Evolutionary conservation across 2,113 vertebrate species (phyloP).

Genomic region (Tychaedon coryphoeus): DNA sequence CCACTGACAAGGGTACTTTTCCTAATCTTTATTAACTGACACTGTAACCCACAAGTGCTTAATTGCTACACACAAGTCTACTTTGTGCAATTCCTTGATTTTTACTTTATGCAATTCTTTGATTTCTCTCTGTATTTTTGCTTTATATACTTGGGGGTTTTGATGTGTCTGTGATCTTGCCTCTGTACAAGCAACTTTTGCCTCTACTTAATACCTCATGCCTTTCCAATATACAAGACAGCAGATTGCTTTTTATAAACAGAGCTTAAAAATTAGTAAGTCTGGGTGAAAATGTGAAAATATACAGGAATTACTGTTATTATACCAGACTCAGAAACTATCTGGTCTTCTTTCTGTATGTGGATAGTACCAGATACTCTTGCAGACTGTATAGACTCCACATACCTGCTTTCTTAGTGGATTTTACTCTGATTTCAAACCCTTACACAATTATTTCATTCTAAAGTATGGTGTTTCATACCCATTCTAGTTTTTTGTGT

Average conservation of each 20-base stretch:
- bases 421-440: background rate
- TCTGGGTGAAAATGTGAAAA: background rate
- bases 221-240: background rate
- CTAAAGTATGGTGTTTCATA: background rate
- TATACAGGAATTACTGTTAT: background rate
- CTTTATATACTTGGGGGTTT: background rate
- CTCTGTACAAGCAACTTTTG: background rate
- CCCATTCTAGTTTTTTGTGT: background rate
- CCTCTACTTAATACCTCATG: background rate
- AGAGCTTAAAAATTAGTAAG: background rate
- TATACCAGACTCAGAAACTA: background rate
- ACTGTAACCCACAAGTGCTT: background rate
- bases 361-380: background rate
- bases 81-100: background rate
- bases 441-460: background rate
- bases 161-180: background rate
- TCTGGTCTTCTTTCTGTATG: background rate
- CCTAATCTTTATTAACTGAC: background rate
- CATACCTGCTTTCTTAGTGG: background rate
- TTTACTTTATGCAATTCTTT: background rate
- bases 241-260: background rate
- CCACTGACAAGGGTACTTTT: background rate
- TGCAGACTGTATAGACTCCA: background rate
- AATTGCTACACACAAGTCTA: background rate
- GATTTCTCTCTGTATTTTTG: background rate